phyloP scores from a whole-genome alignment of 2,888 invertebrate species.

The Phania funesta region DNA sequence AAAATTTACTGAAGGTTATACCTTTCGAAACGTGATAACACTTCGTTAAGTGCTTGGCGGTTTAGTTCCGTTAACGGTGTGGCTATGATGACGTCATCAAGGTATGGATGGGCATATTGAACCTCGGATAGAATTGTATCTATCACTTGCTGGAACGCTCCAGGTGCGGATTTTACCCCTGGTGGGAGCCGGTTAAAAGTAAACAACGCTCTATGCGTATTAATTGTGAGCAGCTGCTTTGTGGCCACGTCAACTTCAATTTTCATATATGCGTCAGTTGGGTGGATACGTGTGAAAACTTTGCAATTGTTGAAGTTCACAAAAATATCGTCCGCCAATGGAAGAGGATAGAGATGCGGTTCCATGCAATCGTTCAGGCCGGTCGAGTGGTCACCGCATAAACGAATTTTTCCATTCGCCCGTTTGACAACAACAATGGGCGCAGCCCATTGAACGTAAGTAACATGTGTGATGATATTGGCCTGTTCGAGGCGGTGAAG shows the following conservation, averaged over 20 bases:
- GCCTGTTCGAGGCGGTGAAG: conserved; percentile 46
- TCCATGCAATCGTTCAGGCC: conserved; percentile 65
- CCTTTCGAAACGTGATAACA: no score
- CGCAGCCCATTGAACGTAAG: conserved; percentile 67
- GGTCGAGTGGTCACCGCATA: conserved; percentile 69
- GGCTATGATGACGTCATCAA: conserved; percentile 50
- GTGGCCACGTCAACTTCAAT: conserved; percentile 60
- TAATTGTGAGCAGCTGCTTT: conserved; percentile 48
- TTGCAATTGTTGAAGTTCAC: conserved; percentile 63
- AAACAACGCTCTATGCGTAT: no score
- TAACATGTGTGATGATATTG: conserved; percentile 56
- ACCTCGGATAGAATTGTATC: conserved; percentile 61
- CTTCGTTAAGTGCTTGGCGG: neutral
- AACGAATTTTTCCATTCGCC: conserved; percentile 57
- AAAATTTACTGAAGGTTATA: conserved; percentile 25
- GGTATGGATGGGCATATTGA: conserved; percentile 30
- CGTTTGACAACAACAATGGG: conserved; percentile 65
- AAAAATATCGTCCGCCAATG: conserved; percentile 65
- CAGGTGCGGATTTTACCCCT: conserved; percentile 55
- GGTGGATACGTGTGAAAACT: conserved; percentile 1
- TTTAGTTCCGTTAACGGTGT: conserved; percentile 30
- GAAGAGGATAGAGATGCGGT: conserved; percentile 59
- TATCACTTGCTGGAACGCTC: conserved; percentile 64
- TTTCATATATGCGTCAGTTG: conserved; percentile 51
- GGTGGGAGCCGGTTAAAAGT: no score